These are phyloP conservation scores for Loxodonta africana DNA, from an alignment of 2,113 vertebrate genomes.

Conservation along the genomic window DNA sequence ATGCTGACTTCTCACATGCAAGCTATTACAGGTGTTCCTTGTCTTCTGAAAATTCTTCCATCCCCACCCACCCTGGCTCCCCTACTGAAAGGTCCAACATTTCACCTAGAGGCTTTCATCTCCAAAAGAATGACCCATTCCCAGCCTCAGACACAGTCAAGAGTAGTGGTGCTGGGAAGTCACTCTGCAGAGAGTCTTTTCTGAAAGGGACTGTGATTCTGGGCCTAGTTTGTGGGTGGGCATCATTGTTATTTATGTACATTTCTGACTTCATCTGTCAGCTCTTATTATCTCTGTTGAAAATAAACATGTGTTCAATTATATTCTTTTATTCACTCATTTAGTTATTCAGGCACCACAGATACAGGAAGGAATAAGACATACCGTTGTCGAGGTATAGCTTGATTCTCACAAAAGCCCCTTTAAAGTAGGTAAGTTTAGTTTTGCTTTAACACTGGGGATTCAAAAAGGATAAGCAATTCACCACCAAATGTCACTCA, in stretches of 20 bases:
- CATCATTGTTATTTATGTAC: neutral
- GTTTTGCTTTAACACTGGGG: neutral
- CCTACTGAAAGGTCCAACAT: neutral
- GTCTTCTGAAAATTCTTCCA: neutral
- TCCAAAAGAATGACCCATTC: neutral
- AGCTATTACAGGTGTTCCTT: constrained; percentile 8
- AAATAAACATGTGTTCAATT: neutral
- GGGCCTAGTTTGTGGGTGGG: neutral
- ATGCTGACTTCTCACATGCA: neutral
- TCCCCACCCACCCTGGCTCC: neutral
- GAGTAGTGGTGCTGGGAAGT: neutral
- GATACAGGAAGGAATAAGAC: neutral
- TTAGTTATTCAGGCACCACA: neutral
- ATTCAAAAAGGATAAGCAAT: neutral
- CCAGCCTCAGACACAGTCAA: neutral
- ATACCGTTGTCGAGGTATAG: neutral
- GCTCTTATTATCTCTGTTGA: constrained; percentile 3
- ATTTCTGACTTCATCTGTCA: neutral
- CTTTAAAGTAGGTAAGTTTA: neutral
- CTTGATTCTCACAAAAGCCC: neutral
- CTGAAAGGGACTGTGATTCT: neutral
- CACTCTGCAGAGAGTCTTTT: neutral
- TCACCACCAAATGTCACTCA: neutral
- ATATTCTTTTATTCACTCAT: neutral
- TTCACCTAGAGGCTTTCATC: neutral